A percentile compares a stretch with the other conserved stretches of the same genome.
phyloP scores from a whole-genome alignment of 2,797 vertebrate genomes.

The Hypotaenidia philippensis region DNA sequence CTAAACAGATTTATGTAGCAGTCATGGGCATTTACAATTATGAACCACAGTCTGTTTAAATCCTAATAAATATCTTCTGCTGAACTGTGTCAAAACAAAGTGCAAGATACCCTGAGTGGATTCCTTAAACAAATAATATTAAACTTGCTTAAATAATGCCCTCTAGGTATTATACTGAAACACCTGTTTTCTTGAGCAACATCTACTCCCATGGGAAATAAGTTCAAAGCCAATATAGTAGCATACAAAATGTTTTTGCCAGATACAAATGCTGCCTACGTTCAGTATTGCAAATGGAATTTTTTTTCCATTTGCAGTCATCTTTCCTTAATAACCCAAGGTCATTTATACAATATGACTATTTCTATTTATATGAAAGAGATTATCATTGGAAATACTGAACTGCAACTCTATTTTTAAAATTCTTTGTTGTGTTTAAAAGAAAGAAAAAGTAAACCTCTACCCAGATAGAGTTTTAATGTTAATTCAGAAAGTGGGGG shows the following conservation, averaged over 20 bases:
- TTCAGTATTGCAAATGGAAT: constrained; percentile 42
- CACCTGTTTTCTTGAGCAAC: constrained; percentile 78
- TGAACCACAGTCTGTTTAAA: constrained; percentile 69
- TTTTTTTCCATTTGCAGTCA: constrained; percentile 19
- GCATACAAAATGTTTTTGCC: constrained; percentile 66
- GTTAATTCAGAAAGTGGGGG: not conserved
- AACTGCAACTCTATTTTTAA: not conserved
- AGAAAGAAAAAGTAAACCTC: not conserved
- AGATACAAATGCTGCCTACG: constrained; percentile 65
- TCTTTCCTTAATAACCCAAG: constrained; percentile 26
- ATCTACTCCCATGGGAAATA: constrained; percentile 72
- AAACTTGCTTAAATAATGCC: constrained; percentile 66
- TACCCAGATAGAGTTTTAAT: not conserved
- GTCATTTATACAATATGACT: constrained; percentile 1
- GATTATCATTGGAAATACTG: not conserved
- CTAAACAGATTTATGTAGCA: constrained; percentile 65
- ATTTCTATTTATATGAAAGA: constrained; percentile 34
- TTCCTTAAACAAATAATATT: constrained; percentile 76
- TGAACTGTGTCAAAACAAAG: constrained; percentile 75
- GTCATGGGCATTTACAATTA: constrained; percentile 62
- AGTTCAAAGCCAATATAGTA: constrained; percentile 72
- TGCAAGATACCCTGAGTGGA: constrained; percentile 48
- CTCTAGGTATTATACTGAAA: constrained; percentile 65
- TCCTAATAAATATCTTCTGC: constrained; percentile 66
- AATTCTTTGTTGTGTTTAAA: not conserved